These are phyloP conservation scores for Tetramorium parvispinum DNA, from an alignment of 1,140 invertebrate species.

Conservation along the genomic window DNA sequence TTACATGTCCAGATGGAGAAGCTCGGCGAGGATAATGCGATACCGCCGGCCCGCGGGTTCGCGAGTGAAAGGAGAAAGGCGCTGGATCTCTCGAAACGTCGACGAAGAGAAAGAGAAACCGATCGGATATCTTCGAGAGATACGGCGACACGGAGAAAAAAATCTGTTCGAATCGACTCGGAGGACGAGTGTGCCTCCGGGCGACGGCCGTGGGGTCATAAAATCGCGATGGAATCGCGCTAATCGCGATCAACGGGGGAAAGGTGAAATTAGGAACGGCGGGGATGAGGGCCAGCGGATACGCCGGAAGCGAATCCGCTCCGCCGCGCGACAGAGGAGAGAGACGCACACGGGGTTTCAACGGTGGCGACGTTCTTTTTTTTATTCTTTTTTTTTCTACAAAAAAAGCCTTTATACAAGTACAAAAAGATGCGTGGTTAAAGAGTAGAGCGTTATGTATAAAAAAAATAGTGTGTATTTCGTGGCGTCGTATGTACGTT, in stretches of 20 bases:
- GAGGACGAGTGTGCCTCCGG: background rate
- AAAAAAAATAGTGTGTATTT: constrained; percentile 81
- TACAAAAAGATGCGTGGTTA: constrained; percentile 84
- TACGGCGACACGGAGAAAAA: constrained; percentile 58
- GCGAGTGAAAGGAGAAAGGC: constrained; percentile 84
- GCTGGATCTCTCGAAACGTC: constrained; percentile 30
- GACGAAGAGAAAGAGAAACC: constrained; percentile 55
- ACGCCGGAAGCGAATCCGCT: background rate
- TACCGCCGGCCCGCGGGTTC: constrained; percentile 35
- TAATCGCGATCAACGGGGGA: constrained; percentile 49
- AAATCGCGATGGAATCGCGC: background rate
- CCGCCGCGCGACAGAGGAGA: background rate
- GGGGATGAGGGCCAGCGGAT: no score
- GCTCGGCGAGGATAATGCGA: constrained; percentile 56
- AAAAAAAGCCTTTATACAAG: constrained; percentile 86
- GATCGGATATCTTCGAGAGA: constrained; percentile 28
- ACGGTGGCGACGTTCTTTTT: constrained; percentile 84
- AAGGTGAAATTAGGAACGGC: constrained; percentile 57
- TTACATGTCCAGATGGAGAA: constrained; percentile 76
- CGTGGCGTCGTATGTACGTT: constrained; percentile 55
- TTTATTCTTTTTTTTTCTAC: constrained; percentile 83
- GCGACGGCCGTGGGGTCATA: background rate
- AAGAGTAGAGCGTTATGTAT: constrained; percentile 73
- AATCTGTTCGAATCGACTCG: background rate
- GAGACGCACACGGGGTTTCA: constrained; percentile 63